Evolutionary conservation across 2,888 invertebrate species (phyloP).

Genomic region (Agrotis segetum): DNA sequence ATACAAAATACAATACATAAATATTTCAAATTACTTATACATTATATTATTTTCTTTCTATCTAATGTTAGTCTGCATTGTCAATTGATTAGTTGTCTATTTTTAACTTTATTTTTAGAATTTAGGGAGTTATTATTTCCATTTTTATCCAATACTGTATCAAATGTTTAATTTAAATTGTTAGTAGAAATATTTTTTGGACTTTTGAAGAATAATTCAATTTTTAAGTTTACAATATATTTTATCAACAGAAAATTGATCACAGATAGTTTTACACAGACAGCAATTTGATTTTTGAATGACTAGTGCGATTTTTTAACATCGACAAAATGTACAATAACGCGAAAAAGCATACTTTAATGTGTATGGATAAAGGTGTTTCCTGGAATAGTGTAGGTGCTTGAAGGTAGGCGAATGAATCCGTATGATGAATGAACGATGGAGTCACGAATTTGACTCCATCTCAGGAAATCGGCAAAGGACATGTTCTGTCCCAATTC

Average conservation of each 20-base stretch:
- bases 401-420: too few relatives aligned
- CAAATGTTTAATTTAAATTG: slow-evolving; percentile 23
- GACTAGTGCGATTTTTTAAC: background rate
- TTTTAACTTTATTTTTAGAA: background rate
- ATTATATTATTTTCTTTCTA: slow-evolving; percentile 50
- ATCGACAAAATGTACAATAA: background rate
- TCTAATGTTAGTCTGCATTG: slow-evolving; percentile 53
- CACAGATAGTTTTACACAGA: slow-evolving; percentile 28
- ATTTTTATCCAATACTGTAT: slow-evolving; percentile 37
- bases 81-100: background rate
- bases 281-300: background rate
- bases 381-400: too few relatives aligned
- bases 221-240: slow-evolving; percentile 23
- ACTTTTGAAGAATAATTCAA: slow-evolving; percentile 34
- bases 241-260: slow-evolving; percentile 57
- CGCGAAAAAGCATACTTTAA: background rate
- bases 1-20: slow-evolving; percentile 56
- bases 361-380: background rate
- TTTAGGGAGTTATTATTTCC: background rate
- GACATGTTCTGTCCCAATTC: too few relatives aligned
- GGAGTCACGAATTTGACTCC: too few relatives aligned
- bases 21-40: slow-evolving; percentile 48
- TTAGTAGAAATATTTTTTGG: slow-evolving; percentile 43
- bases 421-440: too few relatives aligned
- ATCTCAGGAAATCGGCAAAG: too few relatives aligned